Evolutionary conservation across 2,113 vertebrate genomes (phyloP).

Genomic region (Microcebus ravelobensis): DNA sequence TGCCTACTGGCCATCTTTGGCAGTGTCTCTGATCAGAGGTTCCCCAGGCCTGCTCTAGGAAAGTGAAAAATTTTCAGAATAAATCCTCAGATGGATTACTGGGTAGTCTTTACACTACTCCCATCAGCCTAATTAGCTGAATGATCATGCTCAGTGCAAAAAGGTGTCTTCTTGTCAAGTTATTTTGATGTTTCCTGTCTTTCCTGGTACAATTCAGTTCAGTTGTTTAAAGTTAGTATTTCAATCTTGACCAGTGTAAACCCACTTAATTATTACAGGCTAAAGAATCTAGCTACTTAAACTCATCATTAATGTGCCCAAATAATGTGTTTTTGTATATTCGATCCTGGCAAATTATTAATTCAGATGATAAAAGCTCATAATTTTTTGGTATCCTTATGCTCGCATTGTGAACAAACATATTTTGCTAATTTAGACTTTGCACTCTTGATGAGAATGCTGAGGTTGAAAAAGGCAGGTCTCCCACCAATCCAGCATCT

Average conservation of each 20-base stretch:
- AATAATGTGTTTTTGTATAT: background rate
- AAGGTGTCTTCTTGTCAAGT: background rate
- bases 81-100: background rate
- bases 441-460: background rate
- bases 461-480: conserved; percentile 2
- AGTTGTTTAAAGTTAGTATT: background rate
- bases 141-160: background rate
- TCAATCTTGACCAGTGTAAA: background rate
- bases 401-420: background rate
- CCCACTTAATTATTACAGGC: background rate
- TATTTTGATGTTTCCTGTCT: background rate
- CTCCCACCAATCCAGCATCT: background rate
- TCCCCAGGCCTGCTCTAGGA: background rate
- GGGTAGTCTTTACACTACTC: background rate
- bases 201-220: background rate
- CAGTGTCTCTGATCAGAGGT: background rate
- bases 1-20: background rate
- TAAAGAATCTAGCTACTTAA: background rate
- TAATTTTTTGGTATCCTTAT: background rate
- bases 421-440: background rate
- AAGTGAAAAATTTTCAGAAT: background rate
- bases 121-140: background rate
- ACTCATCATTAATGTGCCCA: background rate
- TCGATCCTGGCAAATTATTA: background rate
- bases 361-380: background rate